A percentile compares a stretch with the other conserved stretches of the same genome.
phyloP scores from a whole-genome alignment of 2,888 invertebrate species.

The Aromia moschata region DNA sequence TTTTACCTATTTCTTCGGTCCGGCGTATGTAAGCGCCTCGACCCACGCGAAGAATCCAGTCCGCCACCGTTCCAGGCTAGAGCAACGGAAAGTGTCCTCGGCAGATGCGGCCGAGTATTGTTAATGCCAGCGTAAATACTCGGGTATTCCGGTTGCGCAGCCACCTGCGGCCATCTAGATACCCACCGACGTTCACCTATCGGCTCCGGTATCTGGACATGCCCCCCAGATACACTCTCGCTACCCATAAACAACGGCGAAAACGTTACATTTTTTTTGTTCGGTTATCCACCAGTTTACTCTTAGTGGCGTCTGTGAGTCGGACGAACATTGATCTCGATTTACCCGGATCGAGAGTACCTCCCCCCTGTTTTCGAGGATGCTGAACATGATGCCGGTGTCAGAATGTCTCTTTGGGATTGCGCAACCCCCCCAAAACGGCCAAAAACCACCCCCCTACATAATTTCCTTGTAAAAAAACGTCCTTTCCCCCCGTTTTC shows the following conservation, averaged over 20 bases:
- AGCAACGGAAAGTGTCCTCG: slow-evolving; percentile 9
- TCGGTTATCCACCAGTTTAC: slow-evolving; percentile 2
- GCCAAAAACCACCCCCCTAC: too few species aligned
- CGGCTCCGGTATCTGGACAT: slow-evolving; percentile 11
- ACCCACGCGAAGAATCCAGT: background rate
- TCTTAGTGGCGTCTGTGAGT: too few species aligned
- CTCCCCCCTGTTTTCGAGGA: too few species aligned
- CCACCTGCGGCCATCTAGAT: slow-evolving; percentile 41
- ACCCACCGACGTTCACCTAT: slow-evolving; percentile 20
- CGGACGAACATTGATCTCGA: too few species aligned
- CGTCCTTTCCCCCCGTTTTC: too few species aligned
- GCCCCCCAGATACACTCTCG: slow-evolving; percentile 1
- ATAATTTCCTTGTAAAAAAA: too few species aligned
- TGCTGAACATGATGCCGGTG: too few species aligned
- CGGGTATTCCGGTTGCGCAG: slow-evolving; percentile 43
- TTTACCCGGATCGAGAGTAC: too few species aligned
- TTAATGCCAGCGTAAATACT: slow-evolving; percentile 30
- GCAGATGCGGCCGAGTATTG: slow-evolving; percentile 20
- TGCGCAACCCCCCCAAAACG: too few species aligned
- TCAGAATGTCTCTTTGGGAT: too few species aligned
- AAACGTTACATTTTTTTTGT: slow-evolving; percentile 16
- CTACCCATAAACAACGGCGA: slow-evolving; percentile 20
- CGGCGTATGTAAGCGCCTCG: too few species aligned
- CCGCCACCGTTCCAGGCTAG: background rate
- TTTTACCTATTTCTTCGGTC: too few species aligned